Base-by-base conservation (phyloP, 2,888 invertebrate species). In the Pristionchus exspectatus region DNA sequence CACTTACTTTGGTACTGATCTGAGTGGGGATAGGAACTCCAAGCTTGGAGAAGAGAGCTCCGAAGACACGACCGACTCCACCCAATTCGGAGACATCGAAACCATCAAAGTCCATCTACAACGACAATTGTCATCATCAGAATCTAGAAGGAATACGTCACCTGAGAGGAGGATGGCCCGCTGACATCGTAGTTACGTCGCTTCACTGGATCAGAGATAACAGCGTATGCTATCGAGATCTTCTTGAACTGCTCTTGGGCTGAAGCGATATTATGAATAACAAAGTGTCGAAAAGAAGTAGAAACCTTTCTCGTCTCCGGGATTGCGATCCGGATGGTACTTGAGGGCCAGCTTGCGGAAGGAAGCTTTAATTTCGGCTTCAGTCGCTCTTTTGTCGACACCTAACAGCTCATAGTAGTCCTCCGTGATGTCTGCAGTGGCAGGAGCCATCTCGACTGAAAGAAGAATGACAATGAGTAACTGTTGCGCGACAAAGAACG, bases 11-110 rank as follows among this genome's bases (percentile, higher is more conserved):
- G 1, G 95, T 94, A 0, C 93, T 91, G 83, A 95, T 95, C 90
- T 94, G 94, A 12, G 95, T 95, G 5, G 95, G 95, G 88, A 95
- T 95, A 7, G 95, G 95, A 3, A 95, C 95, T 44, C 95, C 95
- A 24, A 95, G 92, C 85, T 94, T 95, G 12, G 93, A 92, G 91
- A 95, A 95, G 72, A 95, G 92, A 1, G 95, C 95, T 44, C 95
- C 95, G 88, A 95, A 95, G 16, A 95, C 94, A 0, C 95, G 93
- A 93, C 95, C 94, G 18, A 95, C 93, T 44, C 94, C 94, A 14
- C 95, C 95, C 90, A 95, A 90, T 90, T 95, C 94, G 14, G 93
- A 93, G 27, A 95, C 93, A 87, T 95, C 95, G 87, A 95, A 92
- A 14, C 95, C 85, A 59, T 92, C 92, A 59, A 89, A 89, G 38